Evolutionary conservation across 2,113 vertebrate genomes (phyloP), one percentile per base, ranked within the genome.

Genomic region (Poecilia latipinna): DNA sequence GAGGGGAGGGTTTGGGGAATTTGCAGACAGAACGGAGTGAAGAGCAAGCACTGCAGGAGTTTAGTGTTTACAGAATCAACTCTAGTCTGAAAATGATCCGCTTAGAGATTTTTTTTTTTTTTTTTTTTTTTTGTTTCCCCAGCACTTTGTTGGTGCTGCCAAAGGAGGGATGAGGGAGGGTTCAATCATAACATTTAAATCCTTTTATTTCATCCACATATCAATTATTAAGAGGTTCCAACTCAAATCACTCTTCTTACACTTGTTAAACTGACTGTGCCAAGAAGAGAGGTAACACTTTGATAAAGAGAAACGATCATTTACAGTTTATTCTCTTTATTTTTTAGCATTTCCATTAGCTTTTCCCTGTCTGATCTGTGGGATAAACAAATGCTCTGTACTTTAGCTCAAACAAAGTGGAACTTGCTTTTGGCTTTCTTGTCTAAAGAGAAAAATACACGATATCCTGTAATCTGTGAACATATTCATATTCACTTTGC

Each of bases 41-140:
- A 57, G 65, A 61, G 42, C 65, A 68, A 54, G 60, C 22, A 79
- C 62, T 70, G 78, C 65, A 29, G 28, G 68, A 74, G 68, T 72
- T 82, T 74, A 83, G 61, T 83, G 70, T 88, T 74, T 72, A 72
- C 69, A 79, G 73, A 87, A 82, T 86, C 80, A 71, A 70, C 74
- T 79, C 37, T 72, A 73, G 72, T 80, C 73, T 72, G 61, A 79
- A 80, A 84, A 67, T 87, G 54, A 82, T 86, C 80, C 72, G 82
- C 82, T 82, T 81, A 70, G 65, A 12, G 3, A 17, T 70, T 29
- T n/a, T 22, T 6, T 26, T 26, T 26, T 26, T 71, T 68, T 61
- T 80, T 70, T 62, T 72, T 24, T 1, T 29, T 29, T 29, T 2
- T 33, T 3, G 29, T 29, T 33, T 33, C 32, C 11, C 42, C 42